Evolutionary conservation across 1,140 invertebrate genomes (phyloP).

Genomic region (Papilio aristodemus): DNA sequence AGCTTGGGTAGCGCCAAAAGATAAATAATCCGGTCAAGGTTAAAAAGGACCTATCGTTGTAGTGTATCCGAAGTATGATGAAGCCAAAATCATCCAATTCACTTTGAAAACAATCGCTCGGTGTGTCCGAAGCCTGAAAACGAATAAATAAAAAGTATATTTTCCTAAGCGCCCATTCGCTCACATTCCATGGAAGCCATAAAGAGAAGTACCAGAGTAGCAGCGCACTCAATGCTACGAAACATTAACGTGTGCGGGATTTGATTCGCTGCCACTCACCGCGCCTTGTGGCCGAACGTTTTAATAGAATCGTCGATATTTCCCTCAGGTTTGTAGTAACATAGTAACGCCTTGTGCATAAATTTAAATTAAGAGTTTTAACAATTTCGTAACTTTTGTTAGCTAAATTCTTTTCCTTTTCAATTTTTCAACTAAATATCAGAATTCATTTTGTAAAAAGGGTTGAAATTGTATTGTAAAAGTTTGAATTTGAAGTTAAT

Average conservation of each 20-base stretch:
- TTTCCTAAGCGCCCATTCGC: constrained; percentile 30
- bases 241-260: constrained; percentile 26
- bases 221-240: constrained; percentile 27
- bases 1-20: too few relatives aligned
- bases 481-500: too few relatives aligned
- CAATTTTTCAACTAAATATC: too few relatives aligned
- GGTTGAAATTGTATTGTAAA: too few relatives aligned
- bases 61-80: too few relatives aligned
- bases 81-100: background rate
- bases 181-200: constrained; percentile 33
- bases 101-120: background rate
- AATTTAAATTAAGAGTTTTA: too few relatives aligned
- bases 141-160: background rate
- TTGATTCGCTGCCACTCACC: constrained; percentile 32
- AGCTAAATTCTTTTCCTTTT: too few relatives aligned
- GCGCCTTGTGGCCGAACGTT: constrained; percentile 4
- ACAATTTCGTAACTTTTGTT: too few relatives aligned
- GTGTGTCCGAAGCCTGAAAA: constrained; percentile 8
- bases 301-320: constrained; percentile 17
- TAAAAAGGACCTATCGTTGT: too few relatives aligned
- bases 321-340: background rate
- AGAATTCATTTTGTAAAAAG: too few relatives aligned
- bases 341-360: too few relatives aligned
- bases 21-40: too few relatives aligned
- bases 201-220: constrained; percentile 31